These are phyloP conservation scores for Cynaeus angustus DNA, from an alignment of 2,888 invertebrate species.

Conservation along the genomic window DNA sequence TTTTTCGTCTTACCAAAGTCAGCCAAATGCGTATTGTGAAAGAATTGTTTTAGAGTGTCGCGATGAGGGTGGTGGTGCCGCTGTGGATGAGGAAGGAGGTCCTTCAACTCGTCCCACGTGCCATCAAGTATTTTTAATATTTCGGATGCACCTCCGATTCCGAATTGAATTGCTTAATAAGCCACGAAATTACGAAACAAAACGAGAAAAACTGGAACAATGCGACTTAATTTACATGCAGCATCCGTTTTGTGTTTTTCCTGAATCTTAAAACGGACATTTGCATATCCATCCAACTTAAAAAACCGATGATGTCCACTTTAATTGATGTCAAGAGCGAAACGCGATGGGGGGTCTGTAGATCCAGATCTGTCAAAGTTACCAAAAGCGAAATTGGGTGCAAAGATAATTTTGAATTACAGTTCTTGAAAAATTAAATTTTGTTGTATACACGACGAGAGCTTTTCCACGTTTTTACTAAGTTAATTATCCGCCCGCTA, in stretches of 20 bases:
- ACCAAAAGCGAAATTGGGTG: not conserved
- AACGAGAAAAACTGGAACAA: slow-evolving; percentile 34
- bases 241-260: slow-evolving; percentile 50
- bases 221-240: slow-evolving; percentile 46
- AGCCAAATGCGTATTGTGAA: not conserved
- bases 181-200: slow-evolving; percentile 41
- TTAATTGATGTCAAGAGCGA: slow-evolving; percentile 61
- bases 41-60: too few species aligned
- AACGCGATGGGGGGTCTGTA: slow-evolving; percentile 51
- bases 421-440: too few species aligned
- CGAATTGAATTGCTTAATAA: slow-evolving; percentile 44
- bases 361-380: not conserved
- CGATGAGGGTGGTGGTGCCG: not conserved
- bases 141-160: slow-evolving; percentile 33
- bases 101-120: slow-evolving; percentile 42
- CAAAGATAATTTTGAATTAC: not conserved
- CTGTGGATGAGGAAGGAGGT: slow-evolving; percentile 41
- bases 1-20: slow-evolving; percentile 52
- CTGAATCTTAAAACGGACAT: slow-evolving; percentile 44
- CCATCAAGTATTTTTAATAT: slow-evolving; percentile 33
- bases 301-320: slow-evolving; percentile 61
- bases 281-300: slow-evolving; percentile 48
- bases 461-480: not conserved
- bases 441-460: too few species aligned
- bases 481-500: not conserved